A percentile compares a stretch with the other conserved stretches of the same genome.
phyloP scores from a whole-genome alignment of 2,797 vertebrate species.

The Liasis olivaceus region DNA sequence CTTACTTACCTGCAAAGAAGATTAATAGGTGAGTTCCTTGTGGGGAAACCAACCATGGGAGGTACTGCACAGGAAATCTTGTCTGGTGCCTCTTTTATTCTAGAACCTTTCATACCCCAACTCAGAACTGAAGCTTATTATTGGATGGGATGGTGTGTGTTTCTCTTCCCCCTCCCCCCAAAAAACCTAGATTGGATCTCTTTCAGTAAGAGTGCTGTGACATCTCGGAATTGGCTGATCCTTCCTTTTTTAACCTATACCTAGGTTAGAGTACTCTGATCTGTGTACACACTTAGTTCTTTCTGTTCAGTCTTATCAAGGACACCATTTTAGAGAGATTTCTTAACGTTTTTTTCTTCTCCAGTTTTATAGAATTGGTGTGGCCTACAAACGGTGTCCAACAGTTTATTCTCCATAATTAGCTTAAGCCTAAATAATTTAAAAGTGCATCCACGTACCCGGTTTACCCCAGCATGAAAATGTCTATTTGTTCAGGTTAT shows the following conservation, averaged over 20 bases:
- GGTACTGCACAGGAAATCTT: neutral
- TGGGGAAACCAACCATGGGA: neutral
- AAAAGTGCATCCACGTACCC: too few species aligned
- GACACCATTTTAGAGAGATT: neutral
- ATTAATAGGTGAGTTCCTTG: neutral
- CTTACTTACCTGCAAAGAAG: neutral
- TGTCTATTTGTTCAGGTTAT: too few species aligned
- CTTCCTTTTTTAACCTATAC: neutral
- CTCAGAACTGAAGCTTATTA: neutral
- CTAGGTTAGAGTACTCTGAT: neutral
- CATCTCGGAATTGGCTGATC: neutral
- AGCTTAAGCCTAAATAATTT: neutral
- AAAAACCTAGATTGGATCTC: neutral
- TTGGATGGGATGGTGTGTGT: neutral
- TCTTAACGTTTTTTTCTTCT: neutral
- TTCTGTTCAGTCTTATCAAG: neutral
- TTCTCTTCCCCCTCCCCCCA: neutral
- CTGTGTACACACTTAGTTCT: neutral
- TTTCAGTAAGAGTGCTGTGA: neutral
- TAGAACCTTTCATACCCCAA: neutral
- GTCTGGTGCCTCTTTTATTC: neutral
- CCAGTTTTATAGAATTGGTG: neutral
- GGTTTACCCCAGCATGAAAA: too few species aligned
- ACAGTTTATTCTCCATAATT: neutral
- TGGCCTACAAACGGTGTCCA: neutral